Evolutionary conservation across 2,113 vertebrate genomes (phyloP), one percentile per base, ranked within the genome.

Genomic region (Strigops habroptila): DNA sequence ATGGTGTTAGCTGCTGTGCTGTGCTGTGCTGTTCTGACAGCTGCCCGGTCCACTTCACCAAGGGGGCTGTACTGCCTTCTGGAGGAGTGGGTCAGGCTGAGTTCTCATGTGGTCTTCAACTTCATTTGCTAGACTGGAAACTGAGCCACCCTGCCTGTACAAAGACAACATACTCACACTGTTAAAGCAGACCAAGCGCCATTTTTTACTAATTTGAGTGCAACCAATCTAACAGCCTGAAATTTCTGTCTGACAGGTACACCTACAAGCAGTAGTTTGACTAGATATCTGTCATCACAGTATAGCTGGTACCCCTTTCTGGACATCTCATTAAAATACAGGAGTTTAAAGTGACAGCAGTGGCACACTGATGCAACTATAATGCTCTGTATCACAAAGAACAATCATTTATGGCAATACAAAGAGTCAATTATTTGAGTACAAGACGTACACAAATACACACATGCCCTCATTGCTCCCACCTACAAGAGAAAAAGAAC

Each of bases 1-100:
- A 62, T 0, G 0, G 28, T 19, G n/a, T 37, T 74, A 37, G 22
- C n/a, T 53, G 52, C 52, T 53, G 14, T 65, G 51, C 43, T 37
- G 31, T 44, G 48, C 48, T 53, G 14, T 65, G 51, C 43, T 37
- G 31, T 44, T 41, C 48, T 1, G 2, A 24, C 27, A n/a, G 11
- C 14, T 46, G 39, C 18, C 23, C 0, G 0, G 59, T 60, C n/a
- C 7, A 4, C 31, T 11, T 10, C 1, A 0, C 24, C 0, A 5
- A n/a, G 35, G 14, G 18, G 28, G 3, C 24, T 46, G n/a, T 14
- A 2, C n/a, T 62, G 25, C 19, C 23, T 82, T 70, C 49, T 51
- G 12, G 31, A 75, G 15, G 25, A 31, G 30, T 33, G 27, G 16
- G 17, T 35, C 1, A 3, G 10, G 19, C 41, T 18, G 37, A 51